These are phyloP conservation scores for Chironomus riparius DNA, from an alignment of 2,888 invertebrate species.

Conservation along the genomic window DNA sequence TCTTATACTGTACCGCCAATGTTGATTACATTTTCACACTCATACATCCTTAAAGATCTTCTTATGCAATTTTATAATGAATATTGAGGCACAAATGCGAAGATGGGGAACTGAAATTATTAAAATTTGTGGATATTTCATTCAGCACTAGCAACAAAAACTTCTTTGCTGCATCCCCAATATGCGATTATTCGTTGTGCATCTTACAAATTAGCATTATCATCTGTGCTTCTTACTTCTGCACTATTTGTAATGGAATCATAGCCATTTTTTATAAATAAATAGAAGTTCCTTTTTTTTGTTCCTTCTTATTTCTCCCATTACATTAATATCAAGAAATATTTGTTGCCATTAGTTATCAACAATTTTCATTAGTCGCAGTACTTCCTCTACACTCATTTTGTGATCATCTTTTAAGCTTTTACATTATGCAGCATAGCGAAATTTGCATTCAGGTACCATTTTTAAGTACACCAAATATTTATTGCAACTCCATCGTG, in stretches of 20 bases:
- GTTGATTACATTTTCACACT: not conserved
- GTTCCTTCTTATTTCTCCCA: conserved; percentile 1
- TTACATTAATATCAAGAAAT: conserved; percentile 6
- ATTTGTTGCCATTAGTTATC: conserved; percentile 13
- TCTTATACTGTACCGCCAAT: not conserved
- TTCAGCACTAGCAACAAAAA: not conserved
- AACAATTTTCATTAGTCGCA: conserved; percentile 23
- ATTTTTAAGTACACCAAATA: conserved; percentile 1
- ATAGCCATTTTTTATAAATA: not conserved
- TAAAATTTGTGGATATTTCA: conserved; percentile 15
- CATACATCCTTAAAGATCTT: not conserved
- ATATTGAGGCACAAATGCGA: too few relatives aligned
- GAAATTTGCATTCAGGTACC: not conserved
- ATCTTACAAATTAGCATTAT: conserved; percentile 23
- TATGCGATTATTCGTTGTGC: conserved; percentile 9
- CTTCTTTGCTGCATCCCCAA: not conserved
- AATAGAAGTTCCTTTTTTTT: not conserved
- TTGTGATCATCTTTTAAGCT: too few relatives aligned
- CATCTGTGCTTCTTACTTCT: not conserved
- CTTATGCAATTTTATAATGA: not conserved
- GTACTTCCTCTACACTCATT: not conserved
- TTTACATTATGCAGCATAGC: too few relatives aligned
- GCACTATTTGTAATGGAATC: not conserved
- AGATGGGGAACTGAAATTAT: not conserved
- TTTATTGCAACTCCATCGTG: conserved; percentile 11